Evolutionary conservation across 2,888 invertebrate genomes (phyloP).

Genomic region (Myopa tessellatipennis): DNA sequence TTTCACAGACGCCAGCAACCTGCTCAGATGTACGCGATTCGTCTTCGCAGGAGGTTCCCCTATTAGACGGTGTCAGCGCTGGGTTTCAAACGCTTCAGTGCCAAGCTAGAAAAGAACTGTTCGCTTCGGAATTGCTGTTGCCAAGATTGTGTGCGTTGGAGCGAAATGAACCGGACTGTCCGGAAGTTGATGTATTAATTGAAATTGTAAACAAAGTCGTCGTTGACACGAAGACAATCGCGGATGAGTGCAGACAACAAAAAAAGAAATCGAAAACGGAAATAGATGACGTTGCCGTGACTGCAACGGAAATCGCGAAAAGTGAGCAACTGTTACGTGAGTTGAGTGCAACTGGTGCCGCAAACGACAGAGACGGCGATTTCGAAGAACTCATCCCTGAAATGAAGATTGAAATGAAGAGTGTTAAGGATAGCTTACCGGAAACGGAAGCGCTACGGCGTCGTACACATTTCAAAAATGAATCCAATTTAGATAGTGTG

Average conservation of each 20-base stretch:
- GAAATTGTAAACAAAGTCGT: constrained; percentile 21
- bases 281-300: constrained; percentile 11
- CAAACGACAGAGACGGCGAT: constrained; percentile 18
- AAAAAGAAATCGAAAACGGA: constrained; percentile 13
- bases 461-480: constrained; percentile 31
- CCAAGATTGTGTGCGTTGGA: constrained; percentile 14
- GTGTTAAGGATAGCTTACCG: constrained; percentile 46
- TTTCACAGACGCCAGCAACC: constrained; percentile 31
- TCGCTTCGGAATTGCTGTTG: constrained; percentile 5
- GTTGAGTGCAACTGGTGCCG: constrained; percentile 44
- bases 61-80: constrained; percentile 35
- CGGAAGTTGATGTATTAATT: constrained; percentile 37
- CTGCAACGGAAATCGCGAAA: constrained; percentile 46
- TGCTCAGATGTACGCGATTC: constrained; percentile 63
- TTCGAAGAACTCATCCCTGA: constrained; percentile 43
- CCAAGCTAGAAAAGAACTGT: constrained; percentile 29
- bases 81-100: constrained; percentile 11
- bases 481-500: not conserved
- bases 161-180: constrained; percentile 18
- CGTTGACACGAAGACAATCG: not conserved
- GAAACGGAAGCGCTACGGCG: constrained; percentile 39
- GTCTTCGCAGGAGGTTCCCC: constrained; percentile 58
- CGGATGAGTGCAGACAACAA: not conserved
- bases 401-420: constrained; percentile 60
- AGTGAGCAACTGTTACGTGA: constrained; percentile 48